Evolutionary conservation across 2,113 vertebrate genomes (phyloP), one percentile per base, ranked within the genome.

Genomic region (Planiliza haematocheilus): DNA sequence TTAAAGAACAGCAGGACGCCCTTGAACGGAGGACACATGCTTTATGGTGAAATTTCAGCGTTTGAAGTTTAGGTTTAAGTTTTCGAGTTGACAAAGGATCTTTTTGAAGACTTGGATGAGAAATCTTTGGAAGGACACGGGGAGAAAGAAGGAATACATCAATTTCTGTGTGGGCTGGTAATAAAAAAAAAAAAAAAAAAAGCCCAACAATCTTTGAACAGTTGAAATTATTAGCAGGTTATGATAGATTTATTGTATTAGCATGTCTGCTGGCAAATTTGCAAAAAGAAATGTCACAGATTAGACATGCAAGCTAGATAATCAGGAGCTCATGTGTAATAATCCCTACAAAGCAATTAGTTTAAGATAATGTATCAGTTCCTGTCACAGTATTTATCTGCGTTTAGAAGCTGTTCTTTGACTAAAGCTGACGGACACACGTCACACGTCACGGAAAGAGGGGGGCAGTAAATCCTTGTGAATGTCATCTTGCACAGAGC

Each of bases 21-120:
- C 18, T 59, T 79, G 36, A 49, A 71, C 24, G 24, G 24, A 30
- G 24, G 24, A 30, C 24, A 59, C 16, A 64, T 21, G n/a, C 14
- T 71, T 68, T 53, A 53, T 61, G 43, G 72, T 59, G 37, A 61
- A 82, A 60, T 64, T 72, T 38, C 17, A 70, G 39, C 24, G 45
- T 77, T 65, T 53, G 17, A 67, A 77, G 52, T 68, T 48, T 49
- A 21, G 24, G 56, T 60, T 55, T n/a, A n/a, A n/a, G n/a, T n/a
- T n/a, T n/a, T 62, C 21, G 18, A 52, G 24, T 34, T 8, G 48
- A 80, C 21, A 69, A 58, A 71, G 11, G 24, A 55, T 36, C 45
- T 37, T 7, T 52, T 53, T 61, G 20, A 60, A 68, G 37, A 41
- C 63, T 37, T 50, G 1, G 13, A 63, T 1, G 34, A 49, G 5